phyloP scores from a whole-genome alignment of 2,797 vertebrate genomes.

The Poecilia gillii region DNA sequence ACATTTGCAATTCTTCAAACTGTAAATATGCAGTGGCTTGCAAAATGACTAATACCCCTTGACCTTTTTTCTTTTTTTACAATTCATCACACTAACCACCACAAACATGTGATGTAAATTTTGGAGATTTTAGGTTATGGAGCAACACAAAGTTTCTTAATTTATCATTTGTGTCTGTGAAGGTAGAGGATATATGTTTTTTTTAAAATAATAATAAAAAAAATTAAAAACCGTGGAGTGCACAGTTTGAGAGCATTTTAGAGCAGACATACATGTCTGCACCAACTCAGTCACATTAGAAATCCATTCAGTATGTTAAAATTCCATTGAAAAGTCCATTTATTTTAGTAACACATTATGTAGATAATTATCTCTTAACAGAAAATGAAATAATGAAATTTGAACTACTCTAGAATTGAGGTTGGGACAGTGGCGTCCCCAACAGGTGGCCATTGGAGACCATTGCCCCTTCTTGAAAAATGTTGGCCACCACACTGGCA shows the following conservation, averaged over 20 bases:
- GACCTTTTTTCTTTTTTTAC: not conserved
- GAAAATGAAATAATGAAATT: no score
- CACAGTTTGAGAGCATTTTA: no score
- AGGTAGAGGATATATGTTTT: not conserved
- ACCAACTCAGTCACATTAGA: not conserved
- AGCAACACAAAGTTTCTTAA: not conserved
- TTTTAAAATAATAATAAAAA: not conserved
- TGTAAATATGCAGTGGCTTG: not conserved
- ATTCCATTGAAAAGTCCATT: not conserved
- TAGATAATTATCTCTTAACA: no score
- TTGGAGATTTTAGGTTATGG: not conserved
- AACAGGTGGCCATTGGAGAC: no score
- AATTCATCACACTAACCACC: not conserved
- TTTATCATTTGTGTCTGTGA: not conserved
- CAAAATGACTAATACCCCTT: not conserved
- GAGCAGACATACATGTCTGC: not conserved
- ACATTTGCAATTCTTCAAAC: not conserved
- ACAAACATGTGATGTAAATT: not conserved
- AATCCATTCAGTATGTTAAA: not conserved
- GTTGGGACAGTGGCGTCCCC: no score
- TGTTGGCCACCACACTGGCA: no score
- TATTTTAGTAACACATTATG: no score
- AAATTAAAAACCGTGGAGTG: no score
- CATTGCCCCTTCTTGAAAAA: no score
- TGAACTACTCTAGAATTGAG: no score